Conservation (phyloP, 2,113 vertebrate genomes). For the Atrichornis clamosus region DNA sequence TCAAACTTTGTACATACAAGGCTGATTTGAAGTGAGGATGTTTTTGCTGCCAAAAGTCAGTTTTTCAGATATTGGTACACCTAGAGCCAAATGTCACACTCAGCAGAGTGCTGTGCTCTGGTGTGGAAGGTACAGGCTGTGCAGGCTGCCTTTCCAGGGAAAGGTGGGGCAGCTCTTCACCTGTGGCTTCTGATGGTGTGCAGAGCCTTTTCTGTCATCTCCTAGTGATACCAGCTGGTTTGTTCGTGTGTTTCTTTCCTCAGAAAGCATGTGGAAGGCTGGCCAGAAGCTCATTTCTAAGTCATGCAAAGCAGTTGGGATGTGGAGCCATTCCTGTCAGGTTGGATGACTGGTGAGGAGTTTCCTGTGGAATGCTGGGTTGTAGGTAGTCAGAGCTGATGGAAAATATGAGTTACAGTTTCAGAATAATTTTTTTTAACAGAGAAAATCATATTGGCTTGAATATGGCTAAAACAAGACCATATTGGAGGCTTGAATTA, state of each 20-base stretch:
- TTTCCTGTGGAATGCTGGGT: not conserved
- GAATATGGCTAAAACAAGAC: not conserved
- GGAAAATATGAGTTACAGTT: not conserved
- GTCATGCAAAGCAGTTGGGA: not conserved
- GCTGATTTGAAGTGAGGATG: not conserved
- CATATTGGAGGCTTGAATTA: not conserved
- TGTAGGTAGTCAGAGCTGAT: not conserved
- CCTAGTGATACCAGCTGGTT: not conserved
- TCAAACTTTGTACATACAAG: not conserved
- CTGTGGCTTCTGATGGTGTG: not conserved
- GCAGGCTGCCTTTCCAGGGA: not conserved
- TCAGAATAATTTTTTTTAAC: not conserved
- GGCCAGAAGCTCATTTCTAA: not conserved
- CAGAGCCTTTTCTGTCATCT: not conserved
- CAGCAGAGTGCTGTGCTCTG: too few species aligned
- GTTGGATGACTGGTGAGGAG: not conserved
- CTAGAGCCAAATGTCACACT: not conserved
- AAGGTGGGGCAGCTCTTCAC: not conserved
- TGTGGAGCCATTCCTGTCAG: not conserved
- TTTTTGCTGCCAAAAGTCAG: not conserved
- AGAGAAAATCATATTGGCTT: not conserved
- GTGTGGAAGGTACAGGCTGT: rapidly evolving
- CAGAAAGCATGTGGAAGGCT: not conserved
- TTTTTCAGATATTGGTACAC: not conserved
- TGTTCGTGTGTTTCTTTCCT: not conserved